Evolutionary conservation across 2,113 vertebrate genomes (phyloP).

Genomic region (Columbina picui): DNA sequence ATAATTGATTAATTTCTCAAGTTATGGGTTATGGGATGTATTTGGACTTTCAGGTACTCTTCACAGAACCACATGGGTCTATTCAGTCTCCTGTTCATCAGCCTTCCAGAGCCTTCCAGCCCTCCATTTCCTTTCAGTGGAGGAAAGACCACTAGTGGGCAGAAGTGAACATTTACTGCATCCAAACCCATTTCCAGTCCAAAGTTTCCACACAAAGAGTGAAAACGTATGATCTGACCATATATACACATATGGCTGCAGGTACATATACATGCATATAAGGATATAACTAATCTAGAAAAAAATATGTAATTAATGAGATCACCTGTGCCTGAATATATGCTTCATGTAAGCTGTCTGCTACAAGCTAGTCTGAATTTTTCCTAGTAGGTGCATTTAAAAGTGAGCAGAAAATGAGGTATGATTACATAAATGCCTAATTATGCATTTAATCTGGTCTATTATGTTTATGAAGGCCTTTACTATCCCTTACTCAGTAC

Average conservation of each 20-base stretch:
- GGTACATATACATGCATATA: not conserved
- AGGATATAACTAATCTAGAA: not conserved
- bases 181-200: not conserved
- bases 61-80: fast-evolving
- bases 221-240: not conserved
- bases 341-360: not conserved
- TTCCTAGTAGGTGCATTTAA: not conserved
- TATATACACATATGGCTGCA: not conserved
- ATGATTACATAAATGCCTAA: not conserved
- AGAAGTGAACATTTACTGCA: not conserved
- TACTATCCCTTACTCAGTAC: not conserved
- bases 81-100: not conserved
- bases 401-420: not conserved
- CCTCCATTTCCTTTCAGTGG: not conserved
- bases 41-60: not conserved
- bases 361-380: not conserved
- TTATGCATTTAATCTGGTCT: not conserved
- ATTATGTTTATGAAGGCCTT: not conserved
- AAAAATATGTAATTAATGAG: not conserved
- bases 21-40: not conserved
- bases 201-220: not conserved
- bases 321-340: not conserved
- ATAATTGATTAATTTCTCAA: not conserved
- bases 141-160: not conserved
- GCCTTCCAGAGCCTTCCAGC: not conserved